Percentiles rank a stretch among this genome's conserved stretches.
These are phyloP conservation scores for Accipiter virgatus DNA, from an alignment of 2,113 vertebrate species.

Conservation along the genomic window DNA sequence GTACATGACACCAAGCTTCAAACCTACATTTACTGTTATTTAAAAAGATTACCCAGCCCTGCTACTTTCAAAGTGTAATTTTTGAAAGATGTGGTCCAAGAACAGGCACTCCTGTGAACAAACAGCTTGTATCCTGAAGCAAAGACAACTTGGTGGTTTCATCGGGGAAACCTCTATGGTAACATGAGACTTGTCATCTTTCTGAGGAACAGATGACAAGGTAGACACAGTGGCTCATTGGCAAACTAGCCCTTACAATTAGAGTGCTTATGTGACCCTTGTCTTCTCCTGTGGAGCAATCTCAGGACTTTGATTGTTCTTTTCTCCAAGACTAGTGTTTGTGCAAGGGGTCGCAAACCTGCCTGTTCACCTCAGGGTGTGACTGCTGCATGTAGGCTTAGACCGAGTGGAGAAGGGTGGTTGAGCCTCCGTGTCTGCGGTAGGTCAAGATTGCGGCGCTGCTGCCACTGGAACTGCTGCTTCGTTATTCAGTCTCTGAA, in stretches of 20 bases:
- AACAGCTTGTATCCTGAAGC: not conserved
- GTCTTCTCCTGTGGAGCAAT: not conserved
- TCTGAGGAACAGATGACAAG: not conserved
- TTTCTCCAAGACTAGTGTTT: not conserved
- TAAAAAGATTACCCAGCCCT: not conserved
- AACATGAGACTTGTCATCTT: not conserved
- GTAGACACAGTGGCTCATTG: not conserved
- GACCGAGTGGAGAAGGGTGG: not conserved
- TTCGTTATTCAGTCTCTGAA: not conserved
- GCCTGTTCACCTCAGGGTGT: not conserved
- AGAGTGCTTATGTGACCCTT: not conserved
- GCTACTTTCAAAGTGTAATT: not conserved
- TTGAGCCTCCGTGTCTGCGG: fast-evolving
- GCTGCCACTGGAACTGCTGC: not conserved
- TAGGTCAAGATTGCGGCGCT: fast-evolving
- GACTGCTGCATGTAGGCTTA: not conserved
- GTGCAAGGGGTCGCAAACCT: not conserved
- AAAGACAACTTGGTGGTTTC: not conserved
- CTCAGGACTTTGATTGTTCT: not conserved
- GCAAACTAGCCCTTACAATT: not conserved
- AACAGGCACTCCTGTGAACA: not conserved
- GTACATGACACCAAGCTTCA: not conserved
- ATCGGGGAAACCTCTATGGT: not conserved
- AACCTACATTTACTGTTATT: not conserved
- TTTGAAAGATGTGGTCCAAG: not conserved